Percentiles rank a stretch among this genome's conserved stretches.
These are phyloP conservation scores for Lumbricus terrestris DNA, from an alignment of 2,888 invertebrate species.

Conservation along the genomic window DNA sequence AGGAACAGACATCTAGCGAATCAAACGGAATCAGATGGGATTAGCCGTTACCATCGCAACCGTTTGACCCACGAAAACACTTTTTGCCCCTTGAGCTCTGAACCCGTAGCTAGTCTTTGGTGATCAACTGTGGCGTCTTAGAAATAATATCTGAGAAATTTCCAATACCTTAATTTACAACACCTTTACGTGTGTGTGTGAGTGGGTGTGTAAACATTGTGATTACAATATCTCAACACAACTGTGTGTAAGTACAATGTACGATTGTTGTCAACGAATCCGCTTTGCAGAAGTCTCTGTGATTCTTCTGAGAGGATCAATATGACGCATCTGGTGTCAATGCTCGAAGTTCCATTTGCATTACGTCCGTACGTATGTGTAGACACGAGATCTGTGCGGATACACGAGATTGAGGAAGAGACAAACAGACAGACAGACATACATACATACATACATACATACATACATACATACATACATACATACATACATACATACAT, in stretches of 20 bases:
- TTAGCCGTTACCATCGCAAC: not conserved
- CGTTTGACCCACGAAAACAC: not conserved
- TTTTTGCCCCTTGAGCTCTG: not conserved
- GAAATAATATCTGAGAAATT: not conserved
- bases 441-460: too few relatives aligned
- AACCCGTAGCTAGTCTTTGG: not conserved
- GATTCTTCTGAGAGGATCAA: not conserved
- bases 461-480: too few relatives aligned
- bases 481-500: too few relatives aligned
- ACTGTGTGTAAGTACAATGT: too few relatives aligned
- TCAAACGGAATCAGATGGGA: not conserved
- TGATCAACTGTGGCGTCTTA: not conserved
- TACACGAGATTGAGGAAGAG: too few relatives aligned
- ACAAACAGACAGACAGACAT: too few relatives aligned
- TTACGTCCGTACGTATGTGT: not conserved
- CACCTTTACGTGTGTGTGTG: too few relatives aligned
- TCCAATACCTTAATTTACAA: too few relatives aligned
- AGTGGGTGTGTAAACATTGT: too few relatives aligned
- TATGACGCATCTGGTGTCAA: not conserved
- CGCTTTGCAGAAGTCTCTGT: not conserved
- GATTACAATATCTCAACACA: too few relatives aligned
- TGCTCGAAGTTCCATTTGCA: not conserved
- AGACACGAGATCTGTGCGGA: not conserved
- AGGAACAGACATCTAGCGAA: not conserved
- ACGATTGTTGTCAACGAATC: too few relatives aligned